phyloP scores from a whole-genome alignment of 1,140 invertebrate species.

The Cheumatopsyche charites region DNA sequence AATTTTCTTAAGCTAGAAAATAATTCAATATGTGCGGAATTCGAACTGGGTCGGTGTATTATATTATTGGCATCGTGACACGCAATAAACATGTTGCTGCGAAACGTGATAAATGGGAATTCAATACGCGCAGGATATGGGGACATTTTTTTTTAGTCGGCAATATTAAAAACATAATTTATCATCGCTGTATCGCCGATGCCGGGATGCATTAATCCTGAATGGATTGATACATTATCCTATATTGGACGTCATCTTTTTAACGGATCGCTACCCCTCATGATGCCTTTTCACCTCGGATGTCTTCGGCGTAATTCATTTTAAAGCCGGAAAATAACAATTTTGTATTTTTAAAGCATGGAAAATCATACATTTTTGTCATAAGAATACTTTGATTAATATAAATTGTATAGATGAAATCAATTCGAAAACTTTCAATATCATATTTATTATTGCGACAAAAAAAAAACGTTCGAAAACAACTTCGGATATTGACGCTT shows the following conservation, averaged over 20 bases:
- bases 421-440: too few relatives aligned
- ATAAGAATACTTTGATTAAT: too few relatives aligned
- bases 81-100: constrained; percentile 32
- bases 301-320: too few relatives aligned
- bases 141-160: constrained; percentile 9
- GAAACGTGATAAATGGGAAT: constrained; percentile 22
- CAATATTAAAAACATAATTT: constrained; percentile 29
- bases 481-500: too few relatives aligned
- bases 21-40: neutral
- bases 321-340: too few relatives aligned
- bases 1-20: too few relatives aligned
- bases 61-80: constrained; percentile 16
- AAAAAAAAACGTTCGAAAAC: too few relatives aligned
- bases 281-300: constrained; percentile 3
- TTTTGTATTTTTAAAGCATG: too few relatives aligned
- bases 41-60: neutral
- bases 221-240: constrained; percentile 30
- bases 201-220: constrained; percentile 29
- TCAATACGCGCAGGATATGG: constrained; percentile 3
- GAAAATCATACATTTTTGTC: too few relatives aligned
- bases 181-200: constrained; percentile 27
- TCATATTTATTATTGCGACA: too few relatives aligned
- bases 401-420: too few relatives aligned
- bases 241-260: constrained; percentile 14
- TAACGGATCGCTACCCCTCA: constrained; percentile 6